Percentiles rank a stretch among this genome's conserved stretches.
Evolutionary conservation across 2,113 vertebrate genomes (phyloP).

Genomic region (Ardeotis arabs): DNA sequence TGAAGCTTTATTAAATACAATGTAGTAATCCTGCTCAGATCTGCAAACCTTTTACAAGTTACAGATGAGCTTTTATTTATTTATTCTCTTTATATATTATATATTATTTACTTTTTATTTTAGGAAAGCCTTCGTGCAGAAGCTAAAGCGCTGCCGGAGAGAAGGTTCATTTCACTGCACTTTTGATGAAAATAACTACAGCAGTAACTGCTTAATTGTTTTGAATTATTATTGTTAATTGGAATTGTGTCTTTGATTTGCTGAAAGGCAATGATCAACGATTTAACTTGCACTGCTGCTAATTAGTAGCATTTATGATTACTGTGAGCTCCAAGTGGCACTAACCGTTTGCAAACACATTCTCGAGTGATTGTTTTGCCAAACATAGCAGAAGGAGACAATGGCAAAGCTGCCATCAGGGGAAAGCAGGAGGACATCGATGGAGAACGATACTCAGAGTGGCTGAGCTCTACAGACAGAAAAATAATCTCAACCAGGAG

Average conservation of each 20-base stretch:
- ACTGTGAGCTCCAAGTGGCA: neutral
- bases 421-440: neutral
- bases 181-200: neutral
- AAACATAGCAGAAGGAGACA: neutral
- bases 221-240: conserved; percentile 46
- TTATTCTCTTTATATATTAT: neutral
- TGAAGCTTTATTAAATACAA: conserved; percentile 6
- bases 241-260: neutral
- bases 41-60: conserved; percentile 2
- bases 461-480: neutral
- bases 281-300: neutral
- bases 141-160: neutral
- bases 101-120: neutral
- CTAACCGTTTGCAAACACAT: neutral
- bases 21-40: neutral
- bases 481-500: neutral
- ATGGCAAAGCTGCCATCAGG: neutral
- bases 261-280: neutral
- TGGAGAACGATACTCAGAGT: neutral
- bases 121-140: neutral
- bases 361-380: neutral
- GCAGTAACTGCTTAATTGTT: conserved; percentile 30
- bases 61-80: conserved; percentile 26
- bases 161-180: neutral
- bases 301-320: conserved; percentile 22